Evolutionary conservation across 2,113 vertebrate species (phyloP).

Genomic region (Vicugna pacos): DNA sequence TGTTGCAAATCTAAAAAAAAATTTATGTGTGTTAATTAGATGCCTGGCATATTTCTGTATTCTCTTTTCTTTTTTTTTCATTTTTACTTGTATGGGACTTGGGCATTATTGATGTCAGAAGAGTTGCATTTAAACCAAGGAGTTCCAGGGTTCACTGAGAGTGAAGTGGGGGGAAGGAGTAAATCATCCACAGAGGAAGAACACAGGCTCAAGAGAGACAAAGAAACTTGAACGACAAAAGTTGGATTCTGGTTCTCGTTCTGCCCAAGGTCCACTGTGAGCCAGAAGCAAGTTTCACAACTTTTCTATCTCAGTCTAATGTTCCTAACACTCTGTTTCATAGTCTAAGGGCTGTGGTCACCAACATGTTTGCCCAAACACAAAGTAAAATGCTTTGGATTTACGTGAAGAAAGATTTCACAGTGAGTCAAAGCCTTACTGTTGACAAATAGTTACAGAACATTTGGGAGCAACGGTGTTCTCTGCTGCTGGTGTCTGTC

Average conservation of each 20-base stretch:
- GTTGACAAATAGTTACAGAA: not conserved
- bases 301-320: not conserved
- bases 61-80: not conserved
- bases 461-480: not conserved
- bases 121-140: not conserved
- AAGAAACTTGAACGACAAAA: not conserved
- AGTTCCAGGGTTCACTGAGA: not conserved
- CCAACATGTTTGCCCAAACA: not conserved
- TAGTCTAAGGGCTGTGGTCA: not conserved
- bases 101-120: not conserved
- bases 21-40: not conserved
- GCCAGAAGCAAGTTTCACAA: not conserved
- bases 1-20: slow-evolving; percentile 31
- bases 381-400: not conserved
- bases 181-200: not conserved
- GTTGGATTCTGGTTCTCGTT: not conserved
- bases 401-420: not conserved
- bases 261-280: not conserved
- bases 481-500: not conserved
- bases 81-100: not conserved
- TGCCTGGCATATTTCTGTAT: not conserved
- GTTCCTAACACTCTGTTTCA: not conserved
- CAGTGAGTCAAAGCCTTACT: not conserved
- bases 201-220: not conserved
- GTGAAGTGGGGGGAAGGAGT: not conserved